phyloP scores from a whole-genome alignment of 2,113 vertebrate genomes.

The Varanus komodoensis region DNA sequence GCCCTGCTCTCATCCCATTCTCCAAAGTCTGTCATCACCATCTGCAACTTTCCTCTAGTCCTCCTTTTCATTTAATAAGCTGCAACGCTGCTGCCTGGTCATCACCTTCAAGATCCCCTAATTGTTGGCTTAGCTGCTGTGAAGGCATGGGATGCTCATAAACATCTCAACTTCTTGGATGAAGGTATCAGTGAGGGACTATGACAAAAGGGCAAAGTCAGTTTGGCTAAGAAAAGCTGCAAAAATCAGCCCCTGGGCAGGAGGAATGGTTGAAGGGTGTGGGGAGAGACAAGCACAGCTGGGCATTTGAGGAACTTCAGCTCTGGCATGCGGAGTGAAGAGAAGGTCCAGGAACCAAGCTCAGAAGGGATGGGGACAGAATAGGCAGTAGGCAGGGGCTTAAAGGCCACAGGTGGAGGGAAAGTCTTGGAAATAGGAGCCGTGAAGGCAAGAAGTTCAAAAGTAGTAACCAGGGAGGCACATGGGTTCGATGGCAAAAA shows the following conservation, averaged over 20 bases:
- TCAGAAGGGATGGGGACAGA: background rate
- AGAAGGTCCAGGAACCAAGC: background rate
- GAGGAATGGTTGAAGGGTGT: fast-evolving
- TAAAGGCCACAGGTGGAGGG: background rate
- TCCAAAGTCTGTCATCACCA: too few relatives aligned
- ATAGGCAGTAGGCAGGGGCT: background rate
- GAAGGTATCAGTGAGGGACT: background rate
- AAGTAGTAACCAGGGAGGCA: background rate
- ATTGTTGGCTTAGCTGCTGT: background rate
- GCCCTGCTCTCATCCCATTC: too few relatives aligned
- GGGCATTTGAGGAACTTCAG: background rate
- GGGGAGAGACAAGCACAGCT: fast-evolving
- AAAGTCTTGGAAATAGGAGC: background rate
- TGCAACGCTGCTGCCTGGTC: background rate
- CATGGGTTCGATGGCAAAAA: too few relatives aligned
- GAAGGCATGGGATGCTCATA: background rate
- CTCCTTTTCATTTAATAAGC: background rate
- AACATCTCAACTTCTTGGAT: background rate
- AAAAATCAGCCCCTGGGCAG: too few relatives aligned
- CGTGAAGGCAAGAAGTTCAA: background rate
- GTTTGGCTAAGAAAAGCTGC: background rate
- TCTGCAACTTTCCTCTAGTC: background rate
- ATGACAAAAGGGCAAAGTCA: background rate
- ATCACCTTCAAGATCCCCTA: background rate
- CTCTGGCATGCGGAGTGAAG: background rate